A percentile compares a stretch with the other conserved stretches of the same genome.
phyloP scores from a whole-genome alignment of 1,140 invertebrate species.

The Nasonia giraulti region DNA sequence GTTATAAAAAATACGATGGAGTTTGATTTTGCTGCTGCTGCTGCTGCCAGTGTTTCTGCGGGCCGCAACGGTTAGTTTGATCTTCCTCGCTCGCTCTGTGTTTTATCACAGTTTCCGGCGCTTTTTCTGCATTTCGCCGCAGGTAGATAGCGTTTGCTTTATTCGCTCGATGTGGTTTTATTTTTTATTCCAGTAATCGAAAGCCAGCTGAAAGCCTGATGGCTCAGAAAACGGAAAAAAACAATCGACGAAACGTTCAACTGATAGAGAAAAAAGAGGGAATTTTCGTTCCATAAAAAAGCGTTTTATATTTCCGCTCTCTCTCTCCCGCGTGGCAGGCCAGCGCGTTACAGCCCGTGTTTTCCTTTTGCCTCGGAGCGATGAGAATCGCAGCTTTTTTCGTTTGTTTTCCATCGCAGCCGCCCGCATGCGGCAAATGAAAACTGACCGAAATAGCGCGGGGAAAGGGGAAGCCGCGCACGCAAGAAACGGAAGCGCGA shows the following conservation, averaged over 20 bases:
- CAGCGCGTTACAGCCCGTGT: no score
- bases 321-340: no score
- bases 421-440: no score
- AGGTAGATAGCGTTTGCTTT: conserved; percentile 11
- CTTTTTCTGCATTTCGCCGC: conserved; percentile 2
- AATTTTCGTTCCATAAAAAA: conserved; percentile 27
- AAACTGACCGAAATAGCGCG: not conserved
- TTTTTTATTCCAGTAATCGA: conserved; percentile 26
- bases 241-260: conserved; percentile 39
- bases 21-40: not conserved
- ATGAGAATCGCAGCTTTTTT: no score
- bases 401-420: no score
- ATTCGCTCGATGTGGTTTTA: conserved; percentile 12
- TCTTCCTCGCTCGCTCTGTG: conserved; percentile 22
- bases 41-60: conserved; percentile 8
- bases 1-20: conserved; percentile 1
- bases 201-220: conserved; percentile 16
- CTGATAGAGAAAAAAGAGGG: conserved; percentile 3
- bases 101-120: not conserved
- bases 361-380: no score
- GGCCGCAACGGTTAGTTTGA: conserved; percentile 33
- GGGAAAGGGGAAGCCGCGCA: no score
- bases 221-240: conserved; percentile 36
- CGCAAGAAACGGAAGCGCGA: not conserved
- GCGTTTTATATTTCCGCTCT: conserved; percentile 9